phyloP scores from a whole-genome alignment of 2,888 invertebrate species.

The Synanthedon tipuliformis region DNA sequence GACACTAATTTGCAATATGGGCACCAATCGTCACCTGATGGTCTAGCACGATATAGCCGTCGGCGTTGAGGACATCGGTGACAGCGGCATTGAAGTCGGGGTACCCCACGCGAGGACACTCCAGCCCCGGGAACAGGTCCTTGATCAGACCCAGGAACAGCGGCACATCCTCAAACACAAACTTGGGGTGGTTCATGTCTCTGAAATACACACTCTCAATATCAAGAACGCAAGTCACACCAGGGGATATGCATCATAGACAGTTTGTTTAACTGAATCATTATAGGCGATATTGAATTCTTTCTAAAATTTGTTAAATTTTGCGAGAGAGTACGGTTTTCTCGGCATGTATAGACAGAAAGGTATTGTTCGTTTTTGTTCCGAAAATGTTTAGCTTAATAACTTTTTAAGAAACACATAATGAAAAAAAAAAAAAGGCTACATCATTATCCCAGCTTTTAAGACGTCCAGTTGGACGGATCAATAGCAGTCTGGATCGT shows the following conservation, averaged over 20 bases:
- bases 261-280: neutral
- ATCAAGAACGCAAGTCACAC: neutral
- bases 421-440: too few relatives aligned
- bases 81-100: conserved; percentile 88
- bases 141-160: conserved; percentile 88
- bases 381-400: too few relatives aligned
- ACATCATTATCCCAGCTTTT: too few relatives aligned
- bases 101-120: conserved; percentile 89
- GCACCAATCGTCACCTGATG: conserved; percentile 36
- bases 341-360: too few relatives aligned
- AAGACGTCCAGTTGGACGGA: too few relatives aligned
- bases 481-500: too few relatives aligned
- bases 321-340: too few relatives aligned
- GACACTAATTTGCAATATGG: too few relatives aligned
- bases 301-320: neutral
- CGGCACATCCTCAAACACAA: conserved; percentile 91
- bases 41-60: conserved; percentile 73
- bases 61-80: conserved; percentile 72
- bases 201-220: conserved; percentile 31
- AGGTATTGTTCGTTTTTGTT: too few relatives aligned
- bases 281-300: neutral
- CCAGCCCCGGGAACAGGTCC: conserved; percentile 91
- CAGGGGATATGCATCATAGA: neutral
- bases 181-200: conserved; percentile 95
- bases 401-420: too few relatives aligned